Evolutionary conservation across 2,797 vertebrate species (phyloP).

Genomic region (Thalassophryne amazonica): DNA sequence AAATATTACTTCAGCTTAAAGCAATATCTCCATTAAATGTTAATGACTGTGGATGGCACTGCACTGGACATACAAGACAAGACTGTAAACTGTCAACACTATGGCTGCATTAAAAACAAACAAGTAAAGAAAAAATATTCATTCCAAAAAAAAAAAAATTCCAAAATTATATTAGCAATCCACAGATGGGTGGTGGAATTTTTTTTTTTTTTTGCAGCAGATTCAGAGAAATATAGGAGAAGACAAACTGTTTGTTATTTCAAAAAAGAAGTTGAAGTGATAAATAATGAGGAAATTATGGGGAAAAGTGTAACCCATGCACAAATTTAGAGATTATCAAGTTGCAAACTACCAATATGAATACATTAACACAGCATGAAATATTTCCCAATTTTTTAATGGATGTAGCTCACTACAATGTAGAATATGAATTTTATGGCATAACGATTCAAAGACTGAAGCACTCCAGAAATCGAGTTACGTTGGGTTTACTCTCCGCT

Average conservation of each 20-base stretch:
- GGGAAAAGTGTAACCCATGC: background rate
- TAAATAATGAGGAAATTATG: background rate
- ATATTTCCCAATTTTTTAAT: too few species aligned
- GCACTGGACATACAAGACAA: constrained; percentile 68
- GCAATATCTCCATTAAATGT: constrained; percentile 33
- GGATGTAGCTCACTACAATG: constrained; percentile 9
- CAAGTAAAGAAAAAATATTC: constrained; percentile 7
- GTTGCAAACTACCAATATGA: background rate
- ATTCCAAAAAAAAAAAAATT: background rate
- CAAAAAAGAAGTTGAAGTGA: constrained; percentile 16
- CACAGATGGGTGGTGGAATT: constrained; percentile 15
- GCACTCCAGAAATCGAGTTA: constrained; percentile 24
- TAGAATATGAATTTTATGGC: constrained; percentile 26
- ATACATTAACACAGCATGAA: constrained; percentile 13
- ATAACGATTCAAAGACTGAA: constrained; percentile 30
- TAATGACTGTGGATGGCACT: constrained; percentile 34
- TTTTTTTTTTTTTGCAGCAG: constrained; percentile 45
- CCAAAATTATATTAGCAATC: constrained; percentile 29
- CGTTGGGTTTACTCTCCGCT: constrained; percentile 35
- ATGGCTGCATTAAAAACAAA: constrained; percentile 64
- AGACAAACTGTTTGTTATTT: constrained; percentile 11
- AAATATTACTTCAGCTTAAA: constrained; percentile 34
- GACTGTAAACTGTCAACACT: constrained; percentile 67
- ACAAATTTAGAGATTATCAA: background rate
- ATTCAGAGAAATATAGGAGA: constrained; percentile 20